Percentiles rank a stretch among this genome's conserved stretches.
These are phyloP conservation scores for Coboldia fuscipes DNA, from an alignment of 1,140 invertebrate genomes.

Conservation along the genomic window DNA sequence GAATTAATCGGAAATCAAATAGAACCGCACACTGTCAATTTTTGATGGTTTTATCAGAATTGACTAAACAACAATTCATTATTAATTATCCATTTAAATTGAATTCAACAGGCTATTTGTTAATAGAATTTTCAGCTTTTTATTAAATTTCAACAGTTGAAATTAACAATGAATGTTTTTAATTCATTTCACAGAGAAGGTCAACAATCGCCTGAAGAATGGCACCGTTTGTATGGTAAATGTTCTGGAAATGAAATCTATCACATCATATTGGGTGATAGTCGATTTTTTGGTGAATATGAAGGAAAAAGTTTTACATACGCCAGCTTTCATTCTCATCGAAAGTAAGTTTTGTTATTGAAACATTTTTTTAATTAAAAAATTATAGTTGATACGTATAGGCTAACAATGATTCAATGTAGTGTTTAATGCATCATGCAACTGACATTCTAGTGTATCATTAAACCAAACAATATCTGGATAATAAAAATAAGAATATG, in stretches of 20 bases:
- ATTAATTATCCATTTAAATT: not conserved
- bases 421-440: too few relatives aligned
- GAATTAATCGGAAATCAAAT: not conserved
- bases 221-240: constrained; percentile 90
- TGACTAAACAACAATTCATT: not conserved
- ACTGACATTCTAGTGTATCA: too few relatives aligned
- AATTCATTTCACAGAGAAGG: constrained; percentile 55
- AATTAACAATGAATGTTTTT: too few relatives aligned
- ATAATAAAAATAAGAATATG: too few relatives aligned
- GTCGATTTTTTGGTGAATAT: constrained; percentile 93
- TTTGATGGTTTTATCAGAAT: not conserved
- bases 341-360: constrained; percentile 50
- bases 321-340: constrained; percentile 93
- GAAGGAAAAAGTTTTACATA: constrained; percentile 97
- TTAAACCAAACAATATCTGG: too few relatives aligned
- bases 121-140: too few relatives aligned
- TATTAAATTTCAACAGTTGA: too few relatives aligned
- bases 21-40: too few relatives aligned
- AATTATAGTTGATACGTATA: too few relatives aligned
- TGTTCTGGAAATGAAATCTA: constrained; percentile 99
- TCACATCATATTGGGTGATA: constrained; percentile 85
- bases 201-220: constrained; percentile 88
- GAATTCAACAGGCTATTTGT: not conserved
- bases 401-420: too few relatives aligned
- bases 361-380: too few relatives aligned